phyloP scores from a whole-genome alignment of 2,113 vertebrate species.

The Phylloscopus whistleri region DNA sequence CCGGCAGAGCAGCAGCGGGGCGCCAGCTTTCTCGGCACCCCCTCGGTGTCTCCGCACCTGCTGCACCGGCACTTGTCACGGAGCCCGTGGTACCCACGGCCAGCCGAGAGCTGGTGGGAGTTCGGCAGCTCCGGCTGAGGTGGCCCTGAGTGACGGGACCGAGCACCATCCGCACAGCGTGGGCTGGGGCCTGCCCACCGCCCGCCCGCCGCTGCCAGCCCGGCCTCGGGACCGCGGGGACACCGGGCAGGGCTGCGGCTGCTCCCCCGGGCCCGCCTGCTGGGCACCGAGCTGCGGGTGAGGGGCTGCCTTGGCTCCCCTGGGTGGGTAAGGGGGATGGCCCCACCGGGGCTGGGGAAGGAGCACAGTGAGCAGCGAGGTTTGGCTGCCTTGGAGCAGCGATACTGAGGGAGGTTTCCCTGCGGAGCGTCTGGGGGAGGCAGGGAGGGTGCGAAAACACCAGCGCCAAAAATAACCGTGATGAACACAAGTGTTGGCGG shows the following conservation, averaged over 20 bases:
- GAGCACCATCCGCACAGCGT: fast-evolving
- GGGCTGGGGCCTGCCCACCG: neutral
- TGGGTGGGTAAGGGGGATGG: neutral
- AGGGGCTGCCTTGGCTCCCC: neutral
- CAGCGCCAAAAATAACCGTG: neutral
- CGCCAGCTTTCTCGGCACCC: neutral
- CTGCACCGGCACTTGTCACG: fast-evolving
- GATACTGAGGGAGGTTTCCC: constrained; percentile 8
- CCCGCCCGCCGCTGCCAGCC: neutral
- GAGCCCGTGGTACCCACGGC: fast-evolving
- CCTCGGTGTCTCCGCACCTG: neutral
- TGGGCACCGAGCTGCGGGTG: neutral
- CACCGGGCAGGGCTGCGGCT: fast-evolving
- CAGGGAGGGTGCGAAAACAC: neutral
- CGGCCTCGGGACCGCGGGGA: neutral
- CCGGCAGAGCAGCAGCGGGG: neutral
- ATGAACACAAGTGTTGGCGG: neutral
- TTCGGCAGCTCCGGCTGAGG: neutral
- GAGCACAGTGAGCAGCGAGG: neutral
- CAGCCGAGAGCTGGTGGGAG: neutral
- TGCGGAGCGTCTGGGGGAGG: neutral
- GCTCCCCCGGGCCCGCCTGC: neutral
- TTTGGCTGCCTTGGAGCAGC: neutral
- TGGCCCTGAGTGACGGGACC: neutral
- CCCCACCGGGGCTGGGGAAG: neutral